A percentile compares a stretch with the other conserved stretches of the same genome.
phyloP scores from a whole-genome alignment of 2,888 invertebrate genomes.

The Coenonympha glycerion region DNA sequence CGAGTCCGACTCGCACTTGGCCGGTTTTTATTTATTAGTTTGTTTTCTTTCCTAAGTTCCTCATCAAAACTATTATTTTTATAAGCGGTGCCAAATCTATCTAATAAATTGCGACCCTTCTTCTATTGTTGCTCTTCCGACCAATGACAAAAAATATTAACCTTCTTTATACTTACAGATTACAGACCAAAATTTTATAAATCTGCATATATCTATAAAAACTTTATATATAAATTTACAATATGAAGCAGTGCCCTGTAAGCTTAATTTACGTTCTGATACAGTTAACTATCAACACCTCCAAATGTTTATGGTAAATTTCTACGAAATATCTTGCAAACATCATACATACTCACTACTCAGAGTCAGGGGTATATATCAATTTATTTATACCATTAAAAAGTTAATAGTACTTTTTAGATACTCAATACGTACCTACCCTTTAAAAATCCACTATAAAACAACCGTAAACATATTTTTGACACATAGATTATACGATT shows the following conservation, averaged over 20 bases:
- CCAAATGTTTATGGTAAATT: too few relatives aligned
- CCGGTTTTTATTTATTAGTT: constrained; percentile 4
- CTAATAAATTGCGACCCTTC: neutral
- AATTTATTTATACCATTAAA: too few relatives aligned
- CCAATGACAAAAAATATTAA: neutral
- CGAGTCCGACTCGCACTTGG: too few relatives aligned
- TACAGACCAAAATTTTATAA: neutral
- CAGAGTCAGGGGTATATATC: too few relatives aligned
- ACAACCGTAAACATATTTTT: neutral
- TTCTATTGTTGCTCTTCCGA: neutral
- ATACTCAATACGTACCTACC: neutral
- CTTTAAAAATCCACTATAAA: neutral
- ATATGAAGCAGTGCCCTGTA: too few relatives aligned
- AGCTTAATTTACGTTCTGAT: too few relatives aligned
- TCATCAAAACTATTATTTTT: neutral
- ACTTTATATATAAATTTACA: too few relatives aligned
- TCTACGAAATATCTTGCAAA: too few relatives aligned
- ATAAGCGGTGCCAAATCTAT: neutral
- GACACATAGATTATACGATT: neutral
- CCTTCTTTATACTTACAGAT: too few relatives aligned
- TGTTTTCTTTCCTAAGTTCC: neutral
- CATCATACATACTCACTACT: too few relatives aligned
- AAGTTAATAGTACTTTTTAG: too few relatives aligned
- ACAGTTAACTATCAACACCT: too few relatives aligned
- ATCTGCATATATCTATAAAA: neutral